phyloP scores from a whole-genome alignment of 2,797 vertebrate genomes.

The Nannoperca obscura region DNA sequence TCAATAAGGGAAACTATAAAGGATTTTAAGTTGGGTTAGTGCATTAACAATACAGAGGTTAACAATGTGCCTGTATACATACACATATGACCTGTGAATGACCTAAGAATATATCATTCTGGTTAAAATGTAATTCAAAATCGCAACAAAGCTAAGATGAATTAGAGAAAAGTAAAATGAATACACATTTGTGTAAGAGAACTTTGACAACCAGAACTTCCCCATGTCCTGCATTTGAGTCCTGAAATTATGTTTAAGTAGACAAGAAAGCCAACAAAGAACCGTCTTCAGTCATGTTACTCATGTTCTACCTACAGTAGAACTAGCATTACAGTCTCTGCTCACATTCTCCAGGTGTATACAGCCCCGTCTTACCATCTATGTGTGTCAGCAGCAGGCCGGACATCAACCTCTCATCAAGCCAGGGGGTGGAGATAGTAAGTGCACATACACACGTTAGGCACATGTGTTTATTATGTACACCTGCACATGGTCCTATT shows the following conservation, averaged over 20 bases:
- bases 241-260: background rate
- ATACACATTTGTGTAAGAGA: background rate
- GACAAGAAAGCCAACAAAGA: background rate
- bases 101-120: too few species aligned
- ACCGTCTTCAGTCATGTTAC: background rate
- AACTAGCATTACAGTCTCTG: background rate
- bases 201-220: background rate
- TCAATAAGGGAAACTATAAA: too few species aligned
- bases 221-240: background rate
- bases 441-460: conserved; percentile 17
- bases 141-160: background rate
- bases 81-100: too few species aligned
- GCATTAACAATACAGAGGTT: too few species aligned
- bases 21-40: too few species aligned
- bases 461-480: background rate
- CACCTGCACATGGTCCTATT: too few species aligned
- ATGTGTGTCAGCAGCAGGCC: conserved; percentile 92
- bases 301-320: background rate
- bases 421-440: conserved; percentile 81
- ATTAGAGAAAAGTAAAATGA: background rate
- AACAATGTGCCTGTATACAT: too few species aligned
- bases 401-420: conserved; percentile 83
- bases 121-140: too few species aligned
- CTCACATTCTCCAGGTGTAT: conserved; percentile 57
- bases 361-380: conserved; percentile 93